These are phyloP conservation scores for Salvator merianae DNA, from an alignment of 2,113 vertebrate species.

Conservation along the genomic window DNA sequence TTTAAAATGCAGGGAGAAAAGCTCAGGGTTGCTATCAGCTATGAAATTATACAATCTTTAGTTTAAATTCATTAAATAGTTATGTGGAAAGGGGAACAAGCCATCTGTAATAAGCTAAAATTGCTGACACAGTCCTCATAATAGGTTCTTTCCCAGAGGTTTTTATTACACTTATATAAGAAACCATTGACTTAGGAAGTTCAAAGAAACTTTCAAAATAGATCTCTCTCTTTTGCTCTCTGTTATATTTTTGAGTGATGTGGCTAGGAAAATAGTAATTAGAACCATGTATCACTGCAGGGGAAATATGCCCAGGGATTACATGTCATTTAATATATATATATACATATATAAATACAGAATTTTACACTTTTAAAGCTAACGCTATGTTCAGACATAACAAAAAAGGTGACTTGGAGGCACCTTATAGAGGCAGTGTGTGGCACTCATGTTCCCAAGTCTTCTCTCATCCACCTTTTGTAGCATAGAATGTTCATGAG, in stretches of 20 bases:
- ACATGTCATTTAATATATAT: not conserved
- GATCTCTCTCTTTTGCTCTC: conserved; percentile 12
- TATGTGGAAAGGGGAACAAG: conserved; percentile 50
- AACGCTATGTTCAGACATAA: no score
- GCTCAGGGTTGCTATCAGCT: conserved; percentile 21
- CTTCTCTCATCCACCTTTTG: no score
- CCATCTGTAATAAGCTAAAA: conserved; percentile 54
- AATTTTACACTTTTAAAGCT: conserved; percentile 1
- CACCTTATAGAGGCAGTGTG: no score
- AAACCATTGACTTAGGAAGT: conserved; percentile 51
- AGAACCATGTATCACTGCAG: conserved; percentile 38
- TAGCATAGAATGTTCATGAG: no score
- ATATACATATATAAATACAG: not conserved
- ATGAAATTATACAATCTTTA: conserved; percentile 44
- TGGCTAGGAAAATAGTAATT: conserved; percentile 50
- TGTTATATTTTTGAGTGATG: conserved; percentile 41
- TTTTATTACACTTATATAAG: conserved; percentile 65
- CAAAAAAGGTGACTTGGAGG: no score
- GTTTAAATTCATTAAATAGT: conserved; percentile 58
- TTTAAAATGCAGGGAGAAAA: conserved; percentile 37
- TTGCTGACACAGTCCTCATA: conserved; percentile 59
- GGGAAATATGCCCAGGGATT: conserved; percentile 32
- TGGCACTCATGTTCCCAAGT: no score
- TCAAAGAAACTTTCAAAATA: conserved; percentile 65
- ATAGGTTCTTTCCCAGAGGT: conserved; percentile 62